These are phyloP conservation scores for Silurus glanis DNA, from an alignment of 2,113 vertebrate genomes.

Conservation along the genomic window DNA sequence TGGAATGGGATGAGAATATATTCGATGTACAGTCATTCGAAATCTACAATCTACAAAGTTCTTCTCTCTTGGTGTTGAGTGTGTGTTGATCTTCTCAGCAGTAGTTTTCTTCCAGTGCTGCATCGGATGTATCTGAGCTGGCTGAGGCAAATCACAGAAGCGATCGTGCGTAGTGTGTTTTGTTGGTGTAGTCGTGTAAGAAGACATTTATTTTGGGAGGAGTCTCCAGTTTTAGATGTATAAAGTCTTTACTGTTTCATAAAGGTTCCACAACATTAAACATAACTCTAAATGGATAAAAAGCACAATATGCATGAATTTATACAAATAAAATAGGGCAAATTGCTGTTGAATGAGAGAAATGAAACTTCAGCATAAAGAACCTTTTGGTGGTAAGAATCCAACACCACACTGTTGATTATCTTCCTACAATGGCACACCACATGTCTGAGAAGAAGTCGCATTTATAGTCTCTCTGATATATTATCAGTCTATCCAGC, in stretches of 20 bases:
- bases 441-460: neutral
- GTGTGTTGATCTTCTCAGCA: too few relatives aligned
- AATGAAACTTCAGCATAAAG: neutral
- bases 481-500: neutral
- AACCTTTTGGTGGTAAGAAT: neutral
- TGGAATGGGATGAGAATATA: too few relatives aligned
- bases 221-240: neutral
- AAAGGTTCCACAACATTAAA: neutral
- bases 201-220: neutral
- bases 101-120: too few relatives aligned
- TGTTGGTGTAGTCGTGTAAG: neutral
- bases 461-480: neutral
- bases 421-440: neutral
- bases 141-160: too few relatives aligned
- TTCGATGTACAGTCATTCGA: too few relatives aligned
- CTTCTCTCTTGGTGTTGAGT: too few relatives aligned
- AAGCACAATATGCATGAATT: neutral
- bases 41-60: too few relatives aligned
- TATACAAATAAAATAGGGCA: neutral
- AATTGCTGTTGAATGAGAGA: neutral
- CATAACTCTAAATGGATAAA: neutral
- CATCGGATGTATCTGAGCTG: too few relatives aligned
- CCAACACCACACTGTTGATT: neutral
- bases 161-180: neutral
- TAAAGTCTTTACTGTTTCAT: neutral